A percentile compares a stretch with the other conserved stretches of the same genome.
Evolutionary conservation across 2,888 invertebrate genomes (phyloP).

Genomic region (Odontothrips loti): DNA sequence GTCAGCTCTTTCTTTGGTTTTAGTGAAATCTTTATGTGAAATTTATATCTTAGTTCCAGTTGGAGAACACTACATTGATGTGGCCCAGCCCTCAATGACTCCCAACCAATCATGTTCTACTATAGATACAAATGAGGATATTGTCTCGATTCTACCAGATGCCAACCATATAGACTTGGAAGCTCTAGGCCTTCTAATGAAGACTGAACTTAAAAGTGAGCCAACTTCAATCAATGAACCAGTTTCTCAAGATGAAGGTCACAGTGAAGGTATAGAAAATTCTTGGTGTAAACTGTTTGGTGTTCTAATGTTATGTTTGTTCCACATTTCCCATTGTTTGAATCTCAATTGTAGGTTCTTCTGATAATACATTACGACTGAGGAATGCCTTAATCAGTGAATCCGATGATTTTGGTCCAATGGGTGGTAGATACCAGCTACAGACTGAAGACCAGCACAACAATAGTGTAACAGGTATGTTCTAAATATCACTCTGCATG

Average conservation of each 20-base stretch:
- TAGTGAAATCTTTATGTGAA: neutral
- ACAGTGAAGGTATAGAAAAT: neutral
- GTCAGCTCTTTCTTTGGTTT: neutral
- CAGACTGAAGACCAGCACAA: conserved; percentile 69
- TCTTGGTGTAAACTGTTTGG: neutral
- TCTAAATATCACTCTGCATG: conserved; percentile 32
- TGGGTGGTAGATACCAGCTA: conserved; percentile 63
- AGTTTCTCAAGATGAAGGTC: neutral
- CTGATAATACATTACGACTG: conserved; percentile 44
- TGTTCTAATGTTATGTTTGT: neutral
- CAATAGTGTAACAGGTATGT: conserved; percentile 55
- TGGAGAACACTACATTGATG: neutral
- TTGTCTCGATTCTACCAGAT: neutral
- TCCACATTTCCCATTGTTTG: neutral
- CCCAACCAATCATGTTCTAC: neutral
- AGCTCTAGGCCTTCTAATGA: neutral
- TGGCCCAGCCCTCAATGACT: neutral
- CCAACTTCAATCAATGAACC: neutral
- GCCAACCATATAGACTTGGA: neutral
- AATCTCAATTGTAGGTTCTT: conserved; percentile 2
- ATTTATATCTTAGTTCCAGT: neutral
- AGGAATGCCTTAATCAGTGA: conserved; percentile 69
- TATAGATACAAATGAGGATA: neutral
- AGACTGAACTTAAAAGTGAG: conserved; percentile 11
- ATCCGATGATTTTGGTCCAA: conserved; percentile 71